Percentiles rank a stretch among this genome's conserved stretches.
These are phyloP conservation scores for Ceyx margarethae DNA, from an alignment of 2,113 vertebrate species.

Conservation along the genomic window DNA sequence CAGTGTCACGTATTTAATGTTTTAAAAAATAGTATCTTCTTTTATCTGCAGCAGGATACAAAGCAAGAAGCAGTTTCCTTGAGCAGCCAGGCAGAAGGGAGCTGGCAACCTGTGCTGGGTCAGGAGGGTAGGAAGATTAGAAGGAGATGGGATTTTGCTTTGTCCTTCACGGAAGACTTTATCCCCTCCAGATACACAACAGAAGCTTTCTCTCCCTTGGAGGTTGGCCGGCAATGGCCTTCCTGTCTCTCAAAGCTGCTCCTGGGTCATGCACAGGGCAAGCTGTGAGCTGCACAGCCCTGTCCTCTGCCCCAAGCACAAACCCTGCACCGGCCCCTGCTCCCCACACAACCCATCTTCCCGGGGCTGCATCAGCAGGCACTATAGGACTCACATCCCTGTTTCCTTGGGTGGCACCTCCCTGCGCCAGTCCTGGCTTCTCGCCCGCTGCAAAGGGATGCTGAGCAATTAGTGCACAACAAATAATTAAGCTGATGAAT, in stretches of 20 bases:
- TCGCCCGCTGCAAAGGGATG: background rate
- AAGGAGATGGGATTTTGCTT: constrained; percentile 64
- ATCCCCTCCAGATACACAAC: constrained; percentile 61
- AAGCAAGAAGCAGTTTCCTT: constrained; percentile 44
- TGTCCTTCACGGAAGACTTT: constrained; percentile 65
- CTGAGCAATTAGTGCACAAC: constrained; percentile 25
- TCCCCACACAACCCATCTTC: background rate
- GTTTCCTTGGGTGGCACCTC: background rate
- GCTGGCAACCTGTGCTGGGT: constrained; percentile 58
- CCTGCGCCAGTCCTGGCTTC: constrained; percentile 2
- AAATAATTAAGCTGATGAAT: constrained; percentile 49
- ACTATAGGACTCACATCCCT: background rate
- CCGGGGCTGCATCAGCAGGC: background rate
- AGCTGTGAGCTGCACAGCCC: background rate
- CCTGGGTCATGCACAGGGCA: constrained; percentile 23
- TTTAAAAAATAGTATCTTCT: background rate
- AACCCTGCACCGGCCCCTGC: background rate
- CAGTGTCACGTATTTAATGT: background rate
- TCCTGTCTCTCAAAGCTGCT: constrained; percentile 39
- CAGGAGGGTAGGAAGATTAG: constrained; percentile 63
- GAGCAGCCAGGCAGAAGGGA: constrained; percentile 46
- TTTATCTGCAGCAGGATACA: background rate
- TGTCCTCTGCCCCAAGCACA: background rate
- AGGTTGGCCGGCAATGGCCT: constrained; percentile 26
- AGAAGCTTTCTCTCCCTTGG: constrained; percentile 56